Evolutionary conservation across 2,888 invertebrate species (phyloP).

Genomic region (Meteorus cinctellus): DNA sequence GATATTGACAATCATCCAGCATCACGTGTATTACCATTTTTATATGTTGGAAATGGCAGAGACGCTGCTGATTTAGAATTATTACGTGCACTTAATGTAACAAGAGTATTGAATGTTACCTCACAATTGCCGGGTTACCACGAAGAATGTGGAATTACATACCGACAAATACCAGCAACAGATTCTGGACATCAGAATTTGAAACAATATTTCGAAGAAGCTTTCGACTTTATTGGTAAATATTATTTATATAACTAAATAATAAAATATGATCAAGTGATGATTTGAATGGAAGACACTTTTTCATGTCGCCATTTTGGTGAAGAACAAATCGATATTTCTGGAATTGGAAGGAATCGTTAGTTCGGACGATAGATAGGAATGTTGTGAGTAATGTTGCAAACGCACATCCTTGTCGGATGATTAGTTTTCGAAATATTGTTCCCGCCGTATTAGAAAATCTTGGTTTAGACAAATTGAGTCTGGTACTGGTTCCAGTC

Average conservation of each 20-base stretch:
- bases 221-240: slow-evolving; percentile 90
- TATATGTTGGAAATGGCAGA: slow-evolving; percentile 87
- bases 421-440: no score
- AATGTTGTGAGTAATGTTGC: no score
- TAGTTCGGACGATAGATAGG: no score
- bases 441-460: no score
- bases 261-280: no score
- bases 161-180: slow-evolving; percentile 87
- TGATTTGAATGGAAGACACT: no score
- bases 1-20: slow-evolving; percentile 85
- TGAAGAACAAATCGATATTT: no score
- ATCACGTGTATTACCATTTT: slow-evolving; percentile 85
- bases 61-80: slow-evolving; percentile 84
- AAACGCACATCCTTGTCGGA: no score
- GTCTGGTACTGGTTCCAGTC: no score
- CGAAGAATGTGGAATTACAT: slow-evolving; percentile 79
- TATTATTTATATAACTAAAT: slow-evolving; percentile 33
- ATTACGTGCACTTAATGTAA: slow-evolving; percentile 80
- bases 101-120: slow-evolving; percentile 88
- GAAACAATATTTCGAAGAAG: slow-evolving; percentile 91
- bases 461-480: no score
- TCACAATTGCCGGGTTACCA: slow-evolving; percentile 84
- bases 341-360: no score
- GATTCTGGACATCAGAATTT: slow-evolving; percentile 91
- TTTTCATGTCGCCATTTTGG: no score